These are phyloP conservation scores for Orthosia incerta DNA, from an alignment of 2,888 invertebrate genomes.

Conservation along the genomic window DNA sequence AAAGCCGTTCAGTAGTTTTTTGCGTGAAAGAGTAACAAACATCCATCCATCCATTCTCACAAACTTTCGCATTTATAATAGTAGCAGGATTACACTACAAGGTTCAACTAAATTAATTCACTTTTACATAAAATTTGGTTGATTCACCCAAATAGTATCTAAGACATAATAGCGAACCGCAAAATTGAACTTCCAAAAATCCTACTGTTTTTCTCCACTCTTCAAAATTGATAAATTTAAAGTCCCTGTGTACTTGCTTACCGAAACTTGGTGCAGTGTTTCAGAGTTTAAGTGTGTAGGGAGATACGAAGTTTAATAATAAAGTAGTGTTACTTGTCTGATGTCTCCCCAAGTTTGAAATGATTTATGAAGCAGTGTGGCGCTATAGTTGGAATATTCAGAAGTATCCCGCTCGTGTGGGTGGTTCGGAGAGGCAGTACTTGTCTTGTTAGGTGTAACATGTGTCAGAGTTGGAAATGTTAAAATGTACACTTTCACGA, in stretches of 20 bases:
- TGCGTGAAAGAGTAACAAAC: too few species aligned
- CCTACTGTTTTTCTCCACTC: constrained; percentile 16
- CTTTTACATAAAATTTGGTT: not conserved
- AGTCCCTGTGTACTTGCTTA: constrained; percentile 17
- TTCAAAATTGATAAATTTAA: constrained; percentile 30
- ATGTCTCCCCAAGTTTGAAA: constrained; percentile 28
- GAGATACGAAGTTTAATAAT: constrained; percentile 53
- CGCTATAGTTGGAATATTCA: constrained; percentile 26
- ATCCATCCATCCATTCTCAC: too few species aligned
- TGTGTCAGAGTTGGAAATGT: too few species aligned
- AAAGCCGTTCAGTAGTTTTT: too few species aligned
- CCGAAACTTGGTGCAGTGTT: constrained; percentile 47
- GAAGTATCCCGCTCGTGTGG: not conserved
- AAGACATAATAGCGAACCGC: not conserved
- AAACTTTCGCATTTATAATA: too few species aligned
- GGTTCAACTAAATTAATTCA: not conserved
- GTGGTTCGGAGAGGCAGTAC: too few species aligned
- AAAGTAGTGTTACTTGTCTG: constrained; percentile 40
- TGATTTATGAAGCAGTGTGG: constrained; percentile 39
- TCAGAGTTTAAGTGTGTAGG: constrained; percentile 27
- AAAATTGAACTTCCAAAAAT: not conserved
- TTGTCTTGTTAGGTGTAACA: not conserved
- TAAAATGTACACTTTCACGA: too few species aligned
- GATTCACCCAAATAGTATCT: not conserved
- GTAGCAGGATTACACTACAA: not conserved